Base-by-base conservation (phyloP, 1,140 invertebrate genomes). In the Steinernema feltiae region DNA sequence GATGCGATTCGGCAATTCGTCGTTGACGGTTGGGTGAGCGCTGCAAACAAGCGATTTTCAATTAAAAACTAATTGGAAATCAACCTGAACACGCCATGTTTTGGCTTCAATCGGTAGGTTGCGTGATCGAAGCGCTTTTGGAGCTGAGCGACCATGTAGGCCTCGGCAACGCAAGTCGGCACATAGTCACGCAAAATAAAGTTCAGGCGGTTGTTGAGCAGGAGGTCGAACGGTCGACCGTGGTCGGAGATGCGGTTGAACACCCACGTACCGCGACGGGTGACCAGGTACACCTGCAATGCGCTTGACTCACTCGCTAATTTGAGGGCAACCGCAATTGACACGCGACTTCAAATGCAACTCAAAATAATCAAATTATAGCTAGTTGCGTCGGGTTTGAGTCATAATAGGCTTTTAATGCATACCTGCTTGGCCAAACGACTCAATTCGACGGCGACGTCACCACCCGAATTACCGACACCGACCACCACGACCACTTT, bases 1-100 rank as follows among this genome's bases (percentile, higher is more conserved):
- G 15, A 90, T 87, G n/a, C 89, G 85, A 77, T 89, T 88, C 2
- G 89, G 88, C 18, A 90, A 80, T 48, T 90, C 89, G 79, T 90
- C 89, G 77, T 90, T 90, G 30, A 90, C 88, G 32, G 88, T 90
- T 1, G 88, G 87, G 82, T 90, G 89, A 1, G 82, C 81, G 41
- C 86, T 83, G 15, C 87, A 78, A 53, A 41, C n/a, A 32, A n/a
- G n/a, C n/a, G 24, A 48, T 0, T 69, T 31, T 30, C 84, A 84
- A 71, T 83, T 82, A 17, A 63, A 74, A 46, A 83, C 70, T 30
- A 86, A 82, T 53, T 82, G 82, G 41, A 83, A 81, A 63, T 81
- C 78, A n/a, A 87, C 83, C 77, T 85, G 32, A 88, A 82, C 18
- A 85, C 78, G 7, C 82, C 69, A 77, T 90, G 88, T 24, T 84